Evolutionary conservation across 2,888 invertebrate species (phyloP), one percentile per base, ranked within the genome.

Genomic region (Lumbricus terrestris): DNA sequence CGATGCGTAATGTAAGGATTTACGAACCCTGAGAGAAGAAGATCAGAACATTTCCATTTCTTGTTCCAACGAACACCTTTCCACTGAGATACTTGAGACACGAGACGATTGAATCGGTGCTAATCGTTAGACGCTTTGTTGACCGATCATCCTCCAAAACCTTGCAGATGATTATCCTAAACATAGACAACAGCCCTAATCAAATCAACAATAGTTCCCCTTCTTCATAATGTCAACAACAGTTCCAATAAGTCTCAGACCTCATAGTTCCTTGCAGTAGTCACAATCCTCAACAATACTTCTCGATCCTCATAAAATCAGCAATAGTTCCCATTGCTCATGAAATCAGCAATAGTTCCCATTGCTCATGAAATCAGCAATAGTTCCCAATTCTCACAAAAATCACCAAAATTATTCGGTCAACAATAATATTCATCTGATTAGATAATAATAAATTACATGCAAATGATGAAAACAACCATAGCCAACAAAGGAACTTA

Each of bases 71-170:
- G 95, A 97, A 98, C 92, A 98, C 97, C 89, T 97, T 96, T 95
- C 97, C 97, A 94, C 97, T 97, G 94, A 97, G 97, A 95, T 97
- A 97, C 92, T 96, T 96, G 92, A 98, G 97, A 92, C 97, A 97
- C 85, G 96, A 96, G 82, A 97, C 96, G 0, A 96, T 82, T 11
- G 38, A 91, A 13, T 90, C 91, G 0, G 90, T 91, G 20, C 29
- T 42, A 11, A 90, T 33, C 34, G 82, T 90, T 8, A 47, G 82
- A 33, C 42, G 38, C 29, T 90, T 88, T n/a, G 38, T 54, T 20
- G 69, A 47, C 38, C 91, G 82, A 40, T 91, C 54, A 82, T 92
- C 92, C n/a, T 90, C 91, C 23, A 90, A 42, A 38, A 92, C 91
- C 29, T 88, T 69, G 29, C 89, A 90, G 33, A 91, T 82, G 37